Conservation (phyloP, 2,797 vertebrate genomes). For the Sparus aurata region DNA sequence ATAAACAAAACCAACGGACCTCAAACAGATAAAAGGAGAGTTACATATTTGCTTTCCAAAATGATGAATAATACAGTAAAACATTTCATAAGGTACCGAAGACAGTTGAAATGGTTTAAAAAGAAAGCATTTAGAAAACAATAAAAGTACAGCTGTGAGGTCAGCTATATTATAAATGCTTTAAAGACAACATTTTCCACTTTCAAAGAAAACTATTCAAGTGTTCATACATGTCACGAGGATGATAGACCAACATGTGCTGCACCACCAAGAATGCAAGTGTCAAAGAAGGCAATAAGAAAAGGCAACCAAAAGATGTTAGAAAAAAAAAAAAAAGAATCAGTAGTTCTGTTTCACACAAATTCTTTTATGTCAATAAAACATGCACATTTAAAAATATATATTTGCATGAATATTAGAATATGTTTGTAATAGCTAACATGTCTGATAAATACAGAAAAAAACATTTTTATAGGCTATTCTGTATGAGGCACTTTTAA, state of each 20-base stretch:
- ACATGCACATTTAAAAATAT: conserved; percentile 48
- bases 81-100: conserved; percentile 52
- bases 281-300: conserved; percentile 22
- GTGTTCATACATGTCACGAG: conserved; percentile 54
- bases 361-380: conserved; percentile 49
- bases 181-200: conserved; percentile 35
- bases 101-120: conserved; percentile 19
- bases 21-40: conserved; percentile 18
- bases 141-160: conserved; percentile 30
- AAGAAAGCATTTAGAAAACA: conserved; percentile 40
- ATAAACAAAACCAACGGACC: conserved; percentile 13
- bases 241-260: conserved; percentile 30
- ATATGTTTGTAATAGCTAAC: conserved; percentile 28
- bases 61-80: conserved; percentile 45
- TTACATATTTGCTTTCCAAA: conserved; percentile 41
- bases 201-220: conserved; percentile 59
- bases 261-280: conserved; percentile 32
- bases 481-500: conserved; percentile 41
- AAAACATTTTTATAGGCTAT: conserved; percentile 27
- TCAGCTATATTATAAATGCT: conserved; percentile 38
- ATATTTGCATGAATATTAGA: conserved; percentile 45
- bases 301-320: conserved; percentile 23
- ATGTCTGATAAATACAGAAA: conserved; percentile 40
- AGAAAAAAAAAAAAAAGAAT: conserved; percentile 44
- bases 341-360: conserved; percentile 83